Conservation (phyloP, 2,888 invertebrate genomes). For the Zootermopsis nevadensis region DNA sequence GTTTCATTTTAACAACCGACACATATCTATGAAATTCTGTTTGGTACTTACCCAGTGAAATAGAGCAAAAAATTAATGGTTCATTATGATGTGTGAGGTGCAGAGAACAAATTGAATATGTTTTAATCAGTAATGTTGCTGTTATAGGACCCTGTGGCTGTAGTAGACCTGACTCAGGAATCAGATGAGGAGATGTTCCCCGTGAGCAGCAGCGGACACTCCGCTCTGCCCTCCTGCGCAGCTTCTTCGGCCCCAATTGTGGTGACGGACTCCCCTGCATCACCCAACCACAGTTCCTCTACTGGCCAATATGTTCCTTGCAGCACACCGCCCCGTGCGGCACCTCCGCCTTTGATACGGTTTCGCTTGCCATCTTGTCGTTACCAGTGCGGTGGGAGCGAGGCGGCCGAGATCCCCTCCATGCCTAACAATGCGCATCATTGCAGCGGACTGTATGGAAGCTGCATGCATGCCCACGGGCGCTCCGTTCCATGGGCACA, state of each 20-base stretch:
- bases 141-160: constrained; percentile 62
- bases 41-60: no score
- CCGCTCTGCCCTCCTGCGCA: not conserved
- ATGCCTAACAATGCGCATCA: constrained; percentile 38
- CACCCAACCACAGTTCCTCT: not conserved
- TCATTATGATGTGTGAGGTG: no score
- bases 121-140: not conserved
- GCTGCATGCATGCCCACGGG: constrained; percentile 45
- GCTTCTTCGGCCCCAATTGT: not conserved
- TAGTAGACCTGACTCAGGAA: constrained; percentile 71
- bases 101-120: no score
- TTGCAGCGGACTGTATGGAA: constrained; percentile 45
- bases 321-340: constrained; percentile 42
- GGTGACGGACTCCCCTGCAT: constrained; percentile 16
- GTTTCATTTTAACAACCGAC: no score
- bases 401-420: constrained; percentile 33
- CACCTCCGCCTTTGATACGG: constrained; percentile 45
- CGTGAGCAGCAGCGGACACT: constrained; percentile 39
- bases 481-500: constrained; percentile 32
- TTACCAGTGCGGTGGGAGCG: constrained; percentile 47
- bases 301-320: constrained; percentile 32
- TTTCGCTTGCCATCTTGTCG: constrained; percentile 51
- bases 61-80: no score
- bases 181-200: constrained; percentile 65
- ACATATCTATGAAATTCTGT: no score